Base-by-base conservation (phyloP, 1,140 invertebrate genomes). In the Ptiloglossa arizonensis region DNA sequence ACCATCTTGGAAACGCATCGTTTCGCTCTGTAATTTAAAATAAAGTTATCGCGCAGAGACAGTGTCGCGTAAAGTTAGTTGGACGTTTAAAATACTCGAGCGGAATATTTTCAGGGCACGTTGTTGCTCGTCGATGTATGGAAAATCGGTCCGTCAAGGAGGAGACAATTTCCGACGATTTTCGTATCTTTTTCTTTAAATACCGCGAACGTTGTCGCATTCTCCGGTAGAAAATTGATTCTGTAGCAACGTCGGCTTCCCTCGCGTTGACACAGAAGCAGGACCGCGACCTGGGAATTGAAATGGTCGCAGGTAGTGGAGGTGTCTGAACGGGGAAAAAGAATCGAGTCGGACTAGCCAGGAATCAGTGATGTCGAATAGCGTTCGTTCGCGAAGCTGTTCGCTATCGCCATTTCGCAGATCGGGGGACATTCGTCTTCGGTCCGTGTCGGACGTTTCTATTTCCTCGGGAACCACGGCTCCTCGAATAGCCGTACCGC, bases 221-320 rank as follows among this genome's bases (percentile, higher is more conserved):
- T 4, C 5, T 2, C 1, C 6, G 24, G 0, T 13, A n/a, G 56
- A 41, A 50, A 72, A 63, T 63, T 46, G 70, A 72, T 72, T 72
- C 22, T 54, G 41, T 11, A 66, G 35, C 35, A 56, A 11, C 19
- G 72, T 54, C 44, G 46, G 52, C 24, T 59, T 38, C 48, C 32
- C 24, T 50, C 15, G 63, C 35, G 29, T 63, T 50, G 64, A 74
- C 80, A 27, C 17, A 29, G 32, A 80, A 57, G 6, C 35, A 24
- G 44, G 64, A 63, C 75, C 80, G 78, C 50, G 80, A 74, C 69
- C 70, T 41, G 35, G 57, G 44, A 59, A 82, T 82, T 82, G 69
- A 74, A 80, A 82, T 57, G 63, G 64, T 27, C 54, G 68, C 73
- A 24, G 68, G 22, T 29, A 29, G 46, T 41, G 22, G 66, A 75